Evolutionary conservation across 2,797 vertebrate species (phyloP).

Genomic region (Arctocebus calabarensis): DNA sequence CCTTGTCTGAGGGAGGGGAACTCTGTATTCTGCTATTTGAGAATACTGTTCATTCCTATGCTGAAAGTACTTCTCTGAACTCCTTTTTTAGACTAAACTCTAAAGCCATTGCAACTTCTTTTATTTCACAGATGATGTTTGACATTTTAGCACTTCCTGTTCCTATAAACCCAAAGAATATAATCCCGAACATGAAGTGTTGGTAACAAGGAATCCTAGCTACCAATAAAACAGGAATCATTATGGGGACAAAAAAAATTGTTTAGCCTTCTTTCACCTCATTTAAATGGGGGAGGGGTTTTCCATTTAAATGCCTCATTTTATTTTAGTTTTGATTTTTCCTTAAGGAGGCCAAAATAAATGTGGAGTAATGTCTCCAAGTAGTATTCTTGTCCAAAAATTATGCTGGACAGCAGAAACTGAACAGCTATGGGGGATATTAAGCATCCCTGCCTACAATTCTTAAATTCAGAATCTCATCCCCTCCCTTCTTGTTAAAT

Average conservation of each 20-base stretch:
- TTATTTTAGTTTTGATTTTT: conserved; percentile 53
- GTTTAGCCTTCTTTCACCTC: conserved; percentile 66
- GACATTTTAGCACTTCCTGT: conserved; percentile 86
- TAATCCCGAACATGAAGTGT: conserved; percentile 86
- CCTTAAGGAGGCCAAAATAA: conserved; percentile 82
- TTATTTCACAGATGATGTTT: conserved; percentile 76
- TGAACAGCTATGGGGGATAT: background rate
- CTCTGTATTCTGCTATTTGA: conserved; percentile 73
- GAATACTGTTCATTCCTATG: conserved; percentile 78
- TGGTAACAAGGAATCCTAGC: conserved; percentile 82
- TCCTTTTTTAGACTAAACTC: conserved; percentile 65
- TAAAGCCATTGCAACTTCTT: conserved; percentile 79
- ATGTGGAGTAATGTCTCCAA: conserved; percentile 74
- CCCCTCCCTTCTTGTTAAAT: background rate
- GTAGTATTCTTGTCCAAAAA: conserved; percentile 81
- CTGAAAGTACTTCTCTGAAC: conserved; percentile 76
- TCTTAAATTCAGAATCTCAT: conserved; percentile 68
- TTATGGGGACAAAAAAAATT: background rate
- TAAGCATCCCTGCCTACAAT: background rate
- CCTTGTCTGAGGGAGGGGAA: conserved; percentile 78
- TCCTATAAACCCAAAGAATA: conserved; percentile 89
- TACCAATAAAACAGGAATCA: conserved; percentile 72
- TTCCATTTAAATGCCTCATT: conserved; percentile 58
- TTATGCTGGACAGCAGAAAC: conserved; percentile 59
- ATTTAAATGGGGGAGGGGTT: conserved; percentile 55